phyloP scores from a whole-genome alignment of 2,888 invertebrate genomes.

The Capitulum mitella region DNA sequence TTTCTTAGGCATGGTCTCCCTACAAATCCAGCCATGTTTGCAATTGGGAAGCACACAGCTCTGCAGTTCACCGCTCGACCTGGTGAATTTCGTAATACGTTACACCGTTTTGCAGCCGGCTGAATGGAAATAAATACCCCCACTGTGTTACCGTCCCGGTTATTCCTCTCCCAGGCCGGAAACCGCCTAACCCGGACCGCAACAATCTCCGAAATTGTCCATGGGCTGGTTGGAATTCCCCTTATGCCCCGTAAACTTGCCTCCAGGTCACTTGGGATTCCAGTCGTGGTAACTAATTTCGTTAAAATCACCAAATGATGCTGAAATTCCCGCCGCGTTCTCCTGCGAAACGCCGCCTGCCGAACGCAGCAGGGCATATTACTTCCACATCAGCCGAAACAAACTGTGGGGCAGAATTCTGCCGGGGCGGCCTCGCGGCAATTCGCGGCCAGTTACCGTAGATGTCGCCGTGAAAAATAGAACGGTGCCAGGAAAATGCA shows the following conservation, averaged over 20 bases:
- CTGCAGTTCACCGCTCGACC: too few relatives aligned
- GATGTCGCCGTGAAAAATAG: background rate
- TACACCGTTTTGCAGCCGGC: too few relatives aligned
- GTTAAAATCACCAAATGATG: conserved; percentile 10
- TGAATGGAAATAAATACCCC: too few relatives aligned
- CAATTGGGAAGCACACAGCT: too few relatives aligned
- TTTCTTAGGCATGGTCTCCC: too few relatives aligned
- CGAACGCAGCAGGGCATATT: background rate
- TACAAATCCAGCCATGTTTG: too few relatives aligned
- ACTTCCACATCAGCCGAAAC: background rate
- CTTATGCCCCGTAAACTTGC: background rate
- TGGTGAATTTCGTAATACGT: too few relatives aligned
- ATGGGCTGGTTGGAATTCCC: conserved; percentile 1
- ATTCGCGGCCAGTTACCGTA: background rate
- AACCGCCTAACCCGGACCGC: too few relatives aligned
- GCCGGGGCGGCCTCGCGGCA: too few relatives aligned
- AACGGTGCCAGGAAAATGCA: background rate
- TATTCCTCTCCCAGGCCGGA: too few relatives aligned
- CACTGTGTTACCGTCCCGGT: too few relatives aligned
- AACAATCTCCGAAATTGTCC: conserved; percentile 9
- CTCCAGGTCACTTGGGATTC: background rate
- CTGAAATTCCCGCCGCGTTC: background rate
- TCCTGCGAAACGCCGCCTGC: background rate
- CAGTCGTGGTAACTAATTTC: background rate
- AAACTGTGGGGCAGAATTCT: too few relatives aligned